phyloP scores from a whole-genome alignment of 2,113 vertebrate species.

The Empidonax traillii region DNA sequence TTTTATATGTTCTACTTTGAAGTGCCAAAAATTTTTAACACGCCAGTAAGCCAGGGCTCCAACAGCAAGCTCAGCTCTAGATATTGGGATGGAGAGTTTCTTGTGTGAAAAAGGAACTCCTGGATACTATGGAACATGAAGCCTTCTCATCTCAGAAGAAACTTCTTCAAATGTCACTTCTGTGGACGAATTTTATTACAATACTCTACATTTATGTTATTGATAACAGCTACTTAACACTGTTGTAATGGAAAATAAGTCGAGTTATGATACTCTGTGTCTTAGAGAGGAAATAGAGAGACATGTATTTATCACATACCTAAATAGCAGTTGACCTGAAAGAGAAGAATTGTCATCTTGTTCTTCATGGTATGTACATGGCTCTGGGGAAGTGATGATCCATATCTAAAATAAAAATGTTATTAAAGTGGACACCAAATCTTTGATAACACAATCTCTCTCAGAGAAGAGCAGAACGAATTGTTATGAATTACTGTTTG shows the following conservation, averaged over 20 bases:
- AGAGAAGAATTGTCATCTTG: background rate
- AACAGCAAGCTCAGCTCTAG: background rate
- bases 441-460: background rate
- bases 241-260: background rate
- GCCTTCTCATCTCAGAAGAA: background rate
- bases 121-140: background rate
- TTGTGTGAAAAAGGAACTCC: background rate
- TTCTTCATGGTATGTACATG: background rate
- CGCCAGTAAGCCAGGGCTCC: background rate
- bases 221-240: background rate
- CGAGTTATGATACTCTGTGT: background rate
- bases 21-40: background rate
- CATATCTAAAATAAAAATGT: background rate
- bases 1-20: constrained; percentile 4
- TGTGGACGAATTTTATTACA: background rate
- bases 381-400: background rate
- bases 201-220: background rate
- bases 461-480: background rate
- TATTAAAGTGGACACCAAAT: background rate
- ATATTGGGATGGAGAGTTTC: background rate
- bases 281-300: background rate
- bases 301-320: background rate
- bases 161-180: background rate
- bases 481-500: background rate
- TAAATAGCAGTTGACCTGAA: background rate